Base-by-base conservation (phyloP, 2,888 invertebrate species). In the Phortica magna region DNA sequence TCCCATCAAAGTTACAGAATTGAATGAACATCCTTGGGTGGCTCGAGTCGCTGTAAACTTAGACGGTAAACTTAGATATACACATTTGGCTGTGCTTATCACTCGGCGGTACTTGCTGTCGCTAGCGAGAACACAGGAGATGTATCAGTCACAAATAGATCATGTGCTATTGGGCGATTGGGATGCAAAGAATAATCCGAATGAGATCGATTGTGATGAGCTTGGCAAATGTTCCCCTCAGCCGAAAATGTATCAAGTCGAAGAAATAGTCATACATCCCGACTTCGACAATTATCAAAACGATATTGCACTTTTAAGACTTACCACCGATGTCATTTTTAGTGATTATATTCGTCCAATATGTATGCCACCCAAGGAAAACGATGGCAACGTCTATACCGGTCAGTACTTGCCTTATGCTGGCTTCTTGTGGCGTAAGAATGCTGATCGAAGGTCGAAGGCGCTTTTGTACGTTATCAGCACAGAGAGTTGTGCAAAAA, bases 131-230 rank as follows among this genome's bases (percentile, higher is more conserved):
- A 82, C 82, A 19, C 78, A 77, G n/a, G 43, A 74, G 39, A 73
- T 59, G 5, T 17, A 39, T 5, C n/a, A 41, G 3, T 12, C 19
- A 0, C 65, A 71, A 0, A 41, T 79, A 9, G 68, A 59, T 2
- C 53, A 77, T 64, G 79, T 76, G 0, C 59, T 82, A 0, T 48
- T 82, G 14, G 82, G 82, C 9, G 79, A 82, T 53, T 82, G 78
- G 79, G 79, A 79, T 72, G 76, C 78, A 0, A 65, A 53, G 0
- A 82, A 82, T 72, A 17, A 75, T 0, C 75, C 22, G 4, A 53
- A 57, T 7, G 67, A 76, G 0, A n/a, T 10, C 5, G 82, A 81
- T n/a, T 82, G 82, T 10, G 74, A 79, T 70, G n/a, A 19, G 0
- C 7, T 14, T 42, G 65, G 72, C 5, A 31, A 31, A 4, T 81